Conservation (phyloP, 2,888 invertebrate genomes). For the Drosophila prostipennis region DNA sequence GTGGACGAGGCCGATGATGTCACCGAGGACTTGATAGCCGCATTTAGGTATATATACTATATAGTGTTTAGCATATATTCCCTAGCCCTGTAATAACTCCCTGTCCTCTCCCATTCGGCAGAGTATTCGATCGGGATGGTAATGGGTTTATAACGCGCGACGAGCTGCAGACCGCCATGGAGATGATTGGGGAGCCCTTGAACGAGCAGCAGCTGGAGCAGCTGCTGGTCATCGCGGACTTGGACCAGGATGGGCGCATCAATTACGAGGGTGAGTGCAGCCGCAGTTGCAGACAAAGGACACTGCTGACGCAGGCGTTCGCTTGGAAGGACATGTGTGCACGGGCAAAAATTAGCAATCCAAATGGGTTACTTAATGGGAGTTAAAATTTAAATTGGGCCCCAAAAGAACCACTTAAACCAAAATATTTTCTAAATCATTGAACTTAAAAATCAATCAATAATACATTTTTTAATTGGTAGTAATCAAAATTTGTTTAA, state of each 20-base stretch:
- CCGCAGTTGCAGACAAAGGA: conserved; percentile 40
- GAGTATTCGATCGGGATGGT: conserved; percentile 94
- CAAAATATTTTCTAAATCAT: no score
- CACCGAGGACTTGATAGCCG: conserved; percentile 92
- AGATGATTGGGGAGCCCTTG: conserved; percentile 92
- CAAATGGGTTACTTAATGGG: not conserved
- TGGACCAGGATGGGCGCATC: conserved; percentile 92
- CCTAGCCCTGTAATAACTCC: not conserved
- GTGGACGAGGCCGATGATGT: conserved; percentile 86
- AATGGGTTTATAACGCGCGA: conserved; percentile 95
- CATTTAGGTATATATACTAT: conserved; percentile 87
- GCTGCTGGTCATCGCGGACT: conserved; percentile 90
- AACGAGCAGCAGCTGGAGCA: conserved; percentile 91
- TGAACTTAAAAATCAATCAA: no score
- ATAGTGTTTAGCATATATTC: not conserved
- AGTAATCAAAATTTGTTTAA: no score
- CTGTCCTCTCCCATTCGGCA: conserved; percentile 57
- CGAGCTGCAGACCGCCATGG: conserved; percentile 91
- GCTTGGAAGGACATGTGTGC: conserved; percentile 49
- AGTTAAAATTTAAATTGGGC: no score
- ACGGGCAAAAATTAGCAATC: conserved; percentile 9
- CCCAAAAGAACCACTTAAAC: no score
- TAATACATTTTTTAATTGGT: no score
- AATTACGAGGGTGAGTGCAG: conserved; percentile 90
- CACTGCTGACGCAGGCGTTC: conserved; percentile 42